Evolutionary conservation across 2,113 vertebrate species (phyloP).

Genomic region (Muscicapa adusta): DNA sequence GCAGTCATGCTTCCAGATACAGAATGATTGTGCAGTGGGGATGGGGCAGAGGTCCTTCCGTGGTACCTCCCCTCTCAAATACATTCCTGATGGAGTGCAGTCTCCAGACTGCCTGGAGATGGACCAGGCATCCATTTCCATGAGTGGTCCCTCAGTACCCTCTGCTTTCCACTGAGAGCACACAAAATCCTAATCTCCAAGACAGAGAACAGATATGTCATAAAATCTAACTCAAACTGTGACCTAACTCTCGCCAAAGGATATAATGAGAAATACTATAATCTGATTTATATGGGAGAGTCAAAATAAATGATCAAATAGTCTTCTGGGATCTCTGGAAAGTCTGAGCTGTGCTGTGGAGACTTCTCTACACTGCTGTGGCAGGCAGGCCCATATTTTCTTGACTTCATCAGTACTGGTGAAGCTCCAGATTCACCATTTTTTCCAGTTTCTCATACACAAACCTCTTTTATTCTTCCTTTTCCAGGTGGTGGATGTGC

Average conservation of each 20-base stretch:
- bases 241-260: neutral
- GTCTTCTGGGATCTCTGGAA: neutral
- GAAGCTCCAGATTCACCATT: neutral
- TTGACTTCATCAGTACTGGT: neutral
- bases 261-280: neutral
- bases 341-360: neutral
- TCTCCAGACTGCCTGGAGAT: neutral
- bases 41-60: neutral
- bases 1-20: neutral
- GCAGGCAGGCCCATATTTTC: neutral
- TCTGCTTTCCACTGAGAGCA: neutral
- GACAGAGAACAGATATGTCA: neutral
- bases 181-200: neutral
- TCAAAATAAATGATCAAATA: neutral
- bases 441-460: neutral
- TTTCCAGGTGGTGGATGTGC: neutral
- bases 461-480: neutral
- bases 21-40: neutral
- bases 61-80: neutral
- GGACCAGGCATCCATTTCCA: neutral
- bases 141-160: neutral
- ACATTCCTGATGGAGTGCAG: neutral
- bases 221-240: neutral
- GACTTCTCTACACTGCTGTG: fast-evolving
- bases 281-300: neutral